Evolutionary conservation across 1,140 invertebrate genomes (phyloP).

Genomic region (Chelonus insularis): DNA sequence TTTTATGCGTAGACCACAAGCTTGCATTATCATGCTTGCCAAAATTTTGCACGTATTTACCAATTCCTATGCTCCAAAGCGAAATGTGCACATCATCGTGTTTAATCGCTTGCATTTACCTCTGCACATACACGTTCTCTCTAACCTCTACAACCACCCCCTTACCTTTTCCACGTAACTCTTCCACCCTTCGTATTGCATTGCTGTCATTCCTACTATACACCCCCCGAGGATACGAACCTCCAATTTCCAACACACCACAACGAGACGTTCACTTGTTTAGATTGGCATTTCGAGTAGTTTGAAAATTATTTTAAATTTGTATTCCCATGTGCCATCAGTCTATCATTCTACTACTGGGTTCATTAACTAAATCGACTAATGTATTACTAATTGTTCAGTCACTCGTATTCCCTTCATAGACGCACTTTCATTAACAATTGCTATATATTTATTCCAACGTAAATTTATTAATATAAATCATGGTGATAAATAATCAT

Average conservation of each 20-base stretch:
- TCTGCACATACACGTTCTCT: neutral
- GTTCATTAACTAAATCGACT: constrained; percentile 15
- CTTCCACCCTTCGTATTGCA: neutral
- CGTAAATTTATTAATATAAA: neutral
- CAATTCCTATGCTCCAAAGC: constrained; percentile 36
- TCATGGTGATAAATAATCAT: constrained; percentile 2
- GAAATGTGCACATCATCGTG: constrained; percentile 32
- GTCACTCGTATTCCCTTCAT: neutral
- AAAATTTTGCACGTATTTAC: constrained; percentile 36
- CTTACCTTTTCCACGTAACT: neutral
- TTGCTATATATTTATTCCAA: neutral
- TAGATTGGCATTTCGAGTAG: constrained; percentile 15
- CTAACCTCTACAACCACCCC: neutral
- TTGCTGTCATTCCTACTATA: neutral
- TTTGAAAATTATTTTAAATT: constrained; percentile 19
- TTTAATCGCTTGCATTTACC: constrained; percentile 36
- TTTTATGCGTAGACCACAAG: neutral
- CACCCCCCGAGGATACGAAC: neutral
- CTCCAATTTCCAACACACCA: constrained; percentile 9
- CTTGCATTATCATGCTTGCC: neutral
- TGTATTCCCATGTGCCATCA: constrained; percentile 20
- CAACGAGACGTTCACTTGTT: constrained; percentile 10
- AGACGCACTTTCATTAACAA: neutral
- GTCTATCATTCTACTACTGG: constrained; percentile 15
- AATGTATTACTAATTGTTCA: constrained; percentile 21